phyloP scores from a whole-genome alignment of 2,888 invertebrate species.

The Drosophila multiciliata region DNA sequence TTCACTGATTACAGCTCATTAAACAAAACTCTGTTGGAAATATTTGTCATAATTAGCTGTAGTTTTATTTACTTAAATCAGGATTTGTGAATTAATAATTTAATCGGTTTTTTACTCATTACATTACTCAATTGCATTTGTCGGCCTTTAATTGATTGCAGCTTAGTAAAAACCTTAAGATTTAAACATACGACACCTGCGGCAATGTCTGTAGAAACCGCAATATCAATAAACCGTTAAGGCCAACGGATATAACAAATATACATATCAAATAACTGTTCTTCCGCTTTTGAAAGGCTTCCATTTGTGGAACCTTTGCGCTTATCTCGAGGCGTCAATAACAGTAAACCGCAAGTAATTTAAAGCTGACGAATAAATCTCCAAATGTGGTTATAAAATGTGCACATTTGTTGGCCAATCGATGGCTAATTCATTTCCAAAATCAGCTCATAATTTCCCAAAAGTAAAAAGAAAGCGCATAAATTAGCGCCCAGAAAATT shows the following conservation, averaged over 20 bases:
- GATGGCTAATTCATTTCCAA: constrained; percentile 33
- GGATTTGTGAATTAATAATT: not conserved
- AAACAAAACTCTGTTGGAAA: not conserved
- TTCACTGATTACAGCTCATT: not conserved
- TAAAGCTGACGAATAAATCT: constrained; percentile 11
- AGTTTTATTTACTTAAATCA: not conserved
- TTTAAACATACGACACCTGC: constrained; percentile 60
- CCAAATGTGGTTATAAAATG: constrained; percentile 14
- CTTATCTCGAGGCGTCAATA: constrained; percentile 18
- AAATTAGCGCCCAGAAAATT: constrained; percentile 55
- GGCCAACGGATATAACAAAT: constrained; percentile 7
- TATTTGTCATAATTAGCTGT: not conserved
- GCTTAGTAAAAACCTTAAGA: not conserved
- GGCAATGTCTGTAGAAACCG: constrained; percentile 59
- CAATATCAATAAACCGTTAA: constrained; percentile 36
- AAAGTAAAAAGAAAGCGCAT: constrained; percentile 26
- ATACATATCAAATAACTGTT: constrained; percentile 42
- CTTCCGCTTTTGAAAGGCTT: constrained; percentile 60
- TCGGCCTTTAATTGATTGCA: constrained; percentile 1
- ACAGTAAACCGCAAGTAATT: constrained; percentile 38
- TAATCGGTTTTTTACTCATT: not conserved
- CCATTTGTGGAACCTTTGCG: constrained; percentile 12
- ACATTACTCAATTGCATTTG: not conserved
- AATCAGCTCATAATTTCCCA: constrained; percentile 40
- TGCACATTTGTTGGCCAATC: constrained; percentile 21